Base-by-base conservation (phyloP, 2,888 invertebrate genomes). In the Tetropium fuscum region DNA sequence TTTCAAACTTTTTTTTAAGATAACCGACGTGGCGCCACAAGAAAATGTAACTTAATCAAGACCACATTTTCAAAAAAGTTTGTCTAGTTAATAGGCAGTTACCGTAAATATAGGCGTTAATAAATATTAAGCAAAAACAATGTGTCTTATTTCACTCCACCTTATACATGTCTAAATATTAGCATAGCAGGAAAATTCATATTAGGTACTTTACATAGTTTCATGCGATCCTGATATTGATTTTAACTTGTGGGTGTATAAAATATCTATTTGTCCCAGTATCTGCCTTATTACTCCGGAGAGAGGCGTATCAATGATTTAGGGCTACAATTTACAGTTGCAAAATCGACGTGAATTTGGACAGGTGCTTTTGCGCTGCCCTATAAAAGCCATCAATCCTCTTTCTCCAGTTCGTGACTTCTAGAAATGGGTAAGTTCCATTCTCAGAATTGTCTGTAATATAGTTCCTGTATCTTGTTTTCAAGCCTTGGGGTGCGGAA, bases 301-400 rank as follows among this genome's bases (percentile, higher is more conserved):
- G 43, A 41, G 16, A 30, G 41, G 20, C 45, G 58, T 58, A 40
- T 47, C 58, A 36, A 53, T 58, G 58, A 58, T 58, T 53, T 58
- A 58, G 45, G 41, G 41, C 30, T 25, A 41, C 48, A 56, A 56
- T 56, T 56, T 56, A 53, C 47, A 47, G 58, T 20, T 38, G 13
- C 38, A 25, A 38, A 40, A 51, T 6, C 41, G 36, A 48, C 40
- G 58, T 47, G 53, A 53, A 58, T 47, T 53, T 58, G 38, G 53
- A 30, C 58, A 58, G 51, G 58, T 58, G 58, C 47, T 47, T 18
- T 45, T 11, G 43, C 25, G 27, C 19, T 27, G 18, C 38, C 19
- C 58, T 44, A 51, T 47, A 58, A 53, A 58, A 58, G 53, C 53
- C 20, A 58, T 44, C 53, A 45, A 47, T 51, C 45, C 51, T 36